Base-by-base conservation (phyloP, 2,113 vertebrate species). In the Naja naja region DNA sequence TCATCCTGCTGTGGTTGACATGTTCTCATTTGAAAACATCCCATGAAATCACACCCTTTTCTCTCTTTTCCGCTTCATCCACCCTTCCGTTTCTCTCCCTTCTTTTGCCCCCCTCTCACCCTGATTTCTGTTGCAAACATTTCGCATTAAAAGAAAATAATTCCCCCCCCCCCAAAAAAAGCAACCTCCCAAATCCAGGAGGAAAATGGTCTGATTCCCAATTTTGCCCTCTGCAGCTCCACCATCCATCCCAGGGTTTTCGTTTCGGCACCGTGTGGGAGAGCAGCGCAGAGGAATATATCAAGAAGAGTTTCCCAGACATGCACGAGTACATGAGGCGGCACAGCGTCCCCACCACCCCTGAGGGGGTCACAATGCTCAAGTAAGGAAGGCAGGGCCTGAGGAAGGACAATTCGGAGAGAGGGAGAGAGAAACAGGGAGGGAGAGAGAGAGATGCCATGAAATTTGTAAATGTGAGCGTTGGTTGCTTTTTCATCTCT, bases 281-380 rank as follows among this genome's bases (percentile, higher is more conserved):
- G 96, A 99, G 99, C 98, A 99, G 99, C 0, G 98, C 99, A 0
- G 98, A 99, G 95, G 98, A 99, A 92, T 99, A 99, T 97, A 98
- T 99, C 98, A 98, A 98, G 97, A 98, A 98, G 97, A 99, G 98
- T 95, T 99, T 99, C 94, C 99, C 98, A 0, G 98, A 99, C 96
- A 98, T 99, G 98, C 97, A 99, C 0, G 98, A 98, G 27, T 98
- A 99, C 97, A 98, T 98, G 98, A 93, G 98, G 90, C 97, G 97
- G 81, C 98, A 98, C 97, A 98, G 98, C 0, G 98, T 98, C 30
- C 99, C 99, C n/a, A 98, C 98, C 91, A 99, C 99, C 0, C 98
- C 99, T 0, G 97, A 97, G 0, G 99, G 99, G 0, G 98, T 99
- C 43, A 97, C 97, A 92, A 98, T 98, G 96, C 98, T 99, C 97